Evolutionary conservation across 2,797 vertebrate genomes (phyloP).

Genomic region (Danionella dracula): DNA sequence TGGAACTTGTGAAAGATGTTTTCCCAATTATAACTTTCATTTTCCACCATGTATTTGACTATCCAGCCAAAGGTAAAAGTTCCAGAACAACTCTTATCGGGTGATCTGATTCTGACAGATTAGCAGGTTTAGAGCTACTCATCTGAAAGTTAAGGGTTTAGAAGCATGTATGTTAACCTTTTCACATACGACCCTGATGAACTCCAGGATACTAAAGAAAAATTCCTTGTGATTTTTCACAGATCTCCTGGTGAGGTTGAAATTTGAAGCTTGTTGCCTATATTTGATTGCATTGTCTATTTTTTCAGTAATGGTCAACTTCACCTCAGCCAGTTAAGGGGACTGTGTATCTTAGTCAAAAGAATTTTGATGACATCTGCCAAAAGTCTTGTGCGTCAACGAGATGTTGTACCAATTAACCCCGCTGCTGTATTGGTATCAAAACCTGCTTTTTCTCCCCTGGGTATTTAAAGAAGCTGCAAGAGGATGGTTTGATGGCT

Average conservation of each 20-base stretch:
- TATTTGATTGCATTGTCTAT: constrained; percentile 34
- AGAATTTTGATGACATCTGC: constrained; percentile 56
- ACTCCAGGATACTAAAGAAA: too few species aligned
- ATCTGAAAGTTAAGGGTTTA: too few species aligned
- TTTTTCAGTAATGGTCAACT: constrained; percentile 47
- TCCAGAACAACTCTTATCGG: too few species aligned
- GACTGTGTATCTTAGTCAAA: constrained; percentile 56
- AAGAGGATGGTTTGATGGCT: neutral
- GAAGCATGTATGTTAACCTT: too few species aligned
- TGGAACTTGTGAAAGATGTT: too few species aligned
- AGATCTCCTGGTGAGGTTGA: constrained; percentile 39
- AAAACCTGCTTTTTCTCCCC: neutral
- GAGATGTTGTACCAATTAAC: constrained; percentile 40
- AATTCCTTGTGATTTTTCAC: constrained; percentile 54
- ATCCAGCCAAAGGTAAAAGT: too few species aligned
- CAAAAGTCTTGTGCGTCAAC: constrained; percentile 50
- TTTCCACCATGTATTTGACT: too few species aligned
- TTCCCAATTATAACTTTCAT: too few species aligned
- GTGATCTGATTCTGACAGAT: too few species aligned
- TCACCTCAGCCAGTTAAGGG: constrained; percentile 27
- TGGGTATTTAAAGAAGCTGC: constrained; percentile 55
- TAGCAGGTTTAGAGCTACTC: too few species aligned
- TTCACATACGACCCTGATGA: too few species aligned
- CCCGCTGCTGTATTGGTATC: neutral
- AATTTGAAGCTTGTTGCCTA: neutral